A percentile compares a stretch with the other conserved stretches of the same genome.
Evolutionary conservation across 1,140 invertebrate species (phyloP).

Genomic region (Drosophila malerkotliana): DNA sequence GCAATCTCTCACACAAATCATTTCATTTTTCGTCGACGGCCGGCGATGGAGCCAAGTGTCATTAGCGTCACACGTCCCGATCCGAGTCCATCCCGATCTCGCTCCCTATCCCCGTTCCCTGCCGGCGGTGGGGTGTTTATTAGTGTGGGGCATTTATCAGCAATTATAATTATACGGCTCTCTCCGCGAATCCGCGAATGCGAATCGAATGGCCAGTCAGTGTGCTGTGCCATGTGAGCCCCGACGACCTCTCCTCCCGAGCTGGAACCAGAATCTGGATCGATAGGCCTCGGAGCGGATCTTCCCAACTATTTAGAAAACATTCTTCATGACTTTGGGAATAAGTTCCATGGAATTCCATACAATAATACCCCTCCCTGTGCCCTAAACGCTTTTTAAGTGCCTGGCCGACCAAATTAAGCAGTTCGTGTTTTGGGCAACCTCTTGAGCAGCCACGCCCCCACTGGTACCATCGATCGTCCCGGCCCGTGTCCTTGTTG

Average conservation of each 20-base stretch:
- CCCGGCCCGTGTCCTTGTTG: slow-evolving; percentile 13
- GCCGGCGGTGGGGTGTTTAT: slow-evolving; percentile 65
- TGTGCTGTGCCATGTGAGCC: slow-evolving; percentile 63
- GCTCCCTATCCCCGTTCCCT: not conserved
- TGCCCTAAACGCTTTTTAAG: slow-evolving; percentile 75
- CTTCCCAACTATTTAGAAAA: not conserved
- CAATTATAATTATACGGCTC: slow-evolving; percentile 78
- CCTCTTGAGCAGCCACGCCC: slow-evolving; percentile 51
- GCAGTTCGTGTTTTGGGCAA: slow-evolving; percentile 57
- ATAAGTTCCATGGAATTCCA: too few species aligned
- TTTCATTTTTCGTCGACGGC: slow-evolving; percentile 61
- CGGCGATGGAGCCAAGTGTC: slow-evolving; percentile 67
- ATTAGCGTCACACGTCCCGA: slow-evolving; percentile 76
- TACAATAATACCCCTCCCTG: slow-evolving; percentile 6
- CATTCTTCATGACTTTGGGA: not conserved
- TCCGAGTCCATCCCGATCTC: slow-evolving; percentile 31
- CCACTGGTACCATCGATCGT: slow-evolving; percentile 17
- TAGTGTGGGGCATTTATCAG: slow-evolving; percentile 80
- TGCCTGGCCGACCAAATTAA: slow-evolving; percentile 56
- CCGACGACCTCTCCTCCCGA: slow-evolving; percentile 54
- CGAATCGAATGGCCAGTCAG: slow-evolving; percentile 8
- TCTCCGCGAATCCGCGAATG: slow-evolving; percentile 6
- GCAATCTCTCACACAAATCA: slow-evolving; percentile 82
- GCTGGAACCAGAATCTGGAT: slow-evolving; percentile 21
- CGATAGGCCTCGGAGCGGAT: slow-evolving; percentile 10